Base-by-base conservation (phyloP, 2,888 invertebrate species). In the Camptogramma bilineatum region DNA sequence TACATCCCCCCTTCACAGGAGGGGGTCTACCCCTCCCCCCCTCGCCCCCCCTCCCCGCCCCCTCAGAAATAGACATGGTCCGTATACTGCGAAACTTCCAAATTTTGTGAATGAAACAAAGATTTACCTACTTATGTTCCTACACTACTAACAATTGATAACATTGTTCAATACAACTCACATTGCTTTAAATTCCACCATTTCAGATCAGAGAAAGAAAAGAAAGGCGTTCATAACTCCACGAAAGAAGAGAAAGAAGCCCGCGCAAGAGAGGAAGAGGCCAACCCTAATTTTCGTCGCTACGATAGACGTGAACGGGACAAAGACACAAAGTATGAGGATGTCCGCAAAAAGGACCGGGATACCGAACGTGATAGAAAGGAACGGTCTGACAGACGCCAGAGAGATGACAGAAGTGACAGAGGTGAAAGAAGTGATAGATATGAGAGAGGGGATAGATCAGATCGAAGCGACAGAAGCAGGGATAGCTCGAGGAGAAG, bases 171-270 rank as follows among this genome's bases (percentile, higher is more conserved):
- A 28, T 28, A 7, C 7, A 28, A 4, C 0, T 28, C 7, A 28
- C 7, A n/a, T 28, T 28, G 7, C 28, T 28, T 28, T 28, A 4
- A 28, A 28, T 8, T 28, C 28, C 5, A 4, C 51, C 62, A 63
- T 81, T 82, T 19, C 79, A 93, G 93, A 73, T 90, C 82, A 79
- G 92, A 92, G 70, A 88, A 90, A 71, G 94, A 94, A 78, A 95
- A 96, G 71, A 95, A 96, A 79, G 96, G 96, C 24, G 95, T 97
- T 0, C 95, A 95, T 82, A 94, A 95, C 51, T 95, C 96, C 0
- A 95, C 96, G 19, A 93, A 95, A 86, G 94, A 95, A 73, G 91
- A 90, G 79, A 91, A 93, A 70, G 84, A 88, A 75, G 76, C 86
- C 48, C 75, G 83, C 56, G 86, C 88, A 46, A 86, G 87, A 66